Conservation (phyloP, 2,797 vertebrate genomes). For the Macroramphosus scolopax region DNA sequence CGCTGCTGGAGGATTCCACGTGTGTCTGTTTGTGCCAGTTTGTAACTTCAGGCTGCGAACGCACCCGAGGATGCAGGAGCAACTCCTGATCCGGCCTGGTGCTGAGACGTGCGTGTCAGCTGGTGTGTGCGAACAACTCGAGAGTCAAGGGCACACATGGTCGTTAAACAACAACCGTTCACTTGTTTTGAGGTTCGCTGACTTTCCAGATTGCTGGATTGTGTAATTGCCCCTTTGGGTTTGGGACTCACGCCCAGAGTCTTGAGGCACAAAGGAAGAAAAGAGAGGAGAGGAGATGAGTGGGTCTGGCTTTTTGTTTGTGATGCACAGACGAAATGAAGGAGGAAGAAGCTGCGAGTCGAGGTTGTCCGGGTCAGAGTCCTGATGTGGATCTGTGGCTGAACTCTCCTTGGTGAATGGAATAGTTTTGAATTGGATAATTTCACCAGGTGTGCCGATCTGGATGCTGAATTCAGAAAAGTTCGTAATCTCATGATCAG, state of each 20-base stretch:
- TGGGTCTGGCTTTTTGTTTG: constrained; percentile 21
- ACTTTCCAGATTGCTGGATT: constrained; percentile 65
- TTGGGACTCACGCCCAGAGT: constrained; percentile 55
- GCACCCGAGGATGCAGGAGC: constrained; percentile 30
- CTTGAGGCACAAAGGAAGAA: constrained; percentile 44
- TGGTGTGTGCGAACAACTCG: constrained; percentile 35
- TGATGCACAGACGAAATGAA: constrained; percentile 36
- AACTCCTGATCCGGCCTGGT: constrained; percentile 12
- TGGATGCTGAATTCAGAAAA: constrained; percentile 13
- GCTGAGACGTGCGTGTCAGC: constrained; percentile 29
- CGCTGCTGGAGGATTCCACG: constrained; percentile 21
- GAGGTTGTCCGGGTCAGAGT: constrained; percentile 14
- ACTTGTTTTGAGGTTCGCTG: constrained; percentile 40
- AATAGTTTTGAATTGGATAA: constrained; percentile 16
- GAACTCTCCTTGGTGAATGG: constrained; percentile 14
- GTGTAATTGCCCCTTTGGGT: constrained; percentile 63
- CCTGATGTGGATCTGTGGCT: constrained; percentile 16
- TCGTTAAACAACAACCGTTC: constrained; percentile 46
- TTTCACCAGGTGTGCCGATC: constrained; percentile 14
- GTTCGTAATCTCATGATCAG: constrained; percentile 27
- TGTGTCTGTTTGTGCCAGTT: constrained; percentile 25
- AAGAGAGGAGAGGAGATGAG: constrained; percentile 32
- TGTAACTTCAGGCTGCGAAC: constrained; percentile 50
- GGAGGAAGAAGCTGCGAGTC: constrained; percentile 26
- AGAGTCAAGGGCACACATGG: constrained; percentile 28